Conservation (phyloP, 2,888 invertebrate genomes). For the Eristalis intricaria region DNA sequence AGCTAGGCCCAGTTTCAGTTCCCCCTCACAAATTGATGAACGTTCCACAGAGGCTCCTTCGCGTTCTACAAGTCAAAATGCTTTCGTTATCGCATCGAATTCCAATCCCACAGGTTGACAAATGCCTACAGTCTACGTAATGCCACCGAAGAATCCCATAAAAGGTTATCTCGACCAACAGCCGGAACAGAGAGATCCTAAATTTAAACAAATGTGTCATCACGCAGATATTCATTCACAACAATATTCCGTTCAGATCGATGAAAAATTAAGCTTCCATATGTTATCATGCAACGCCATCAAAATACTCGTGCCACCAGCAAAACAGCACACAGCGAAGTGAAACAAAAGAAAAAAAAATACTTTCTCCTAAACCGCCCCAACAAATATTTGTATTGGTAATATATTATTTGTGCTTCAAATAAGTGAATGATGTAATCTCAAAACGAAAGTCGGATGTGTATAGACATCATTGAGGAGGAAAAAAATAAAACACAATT, state of each 20-base stretch:
- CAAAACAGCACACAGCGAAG: background rate
- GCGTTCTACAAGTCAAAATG: too few relatives aligned
- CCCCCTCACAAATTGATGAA: too few relatives aligned
- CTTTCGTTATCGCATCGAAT: too few relatives aligned
- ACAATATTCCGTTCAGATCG: background rate
- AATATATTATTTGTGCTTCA: conserved; percentile 36
- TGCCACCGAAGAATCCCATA: background rate
- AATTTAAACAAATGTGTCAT: conserved; percentile 7
- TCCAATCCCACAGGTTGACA: too few relatives aligned
- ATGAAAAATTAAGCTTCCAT: conserved; percentile 16
- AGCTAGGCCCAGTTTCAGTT: too few relatives aligned
- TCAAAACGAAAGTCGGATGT: conserved; percentile 42
- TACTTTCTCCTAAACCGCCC: conserved; percentile 53
- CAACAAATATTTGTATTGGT: conserved; percentile 13
- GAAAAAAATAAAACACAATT: conserved; percentile 5
- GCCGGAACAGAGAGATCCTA: background rate
- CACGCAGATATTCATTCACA: background rate
- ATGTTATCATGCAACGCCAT: conserved; percentile 19
- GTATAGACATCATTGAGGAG: conserved; percentile 12
- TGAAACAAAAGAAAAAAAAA: conserved; percentile 20
- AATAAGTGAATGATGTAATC: conserved; percentile 64
- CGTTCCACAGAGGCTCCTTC: too few relatives aligned
- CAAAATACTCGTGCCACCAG: background rate
- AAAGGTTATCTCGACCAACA: background rate
- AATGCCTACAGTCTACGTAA: background rate